Evolutionary conservation across 2,113 vertebrate species (phyloP), one percentile per base, ranked within the genome.

Genomic region (Epinephelus cyanopodus): DNA sequence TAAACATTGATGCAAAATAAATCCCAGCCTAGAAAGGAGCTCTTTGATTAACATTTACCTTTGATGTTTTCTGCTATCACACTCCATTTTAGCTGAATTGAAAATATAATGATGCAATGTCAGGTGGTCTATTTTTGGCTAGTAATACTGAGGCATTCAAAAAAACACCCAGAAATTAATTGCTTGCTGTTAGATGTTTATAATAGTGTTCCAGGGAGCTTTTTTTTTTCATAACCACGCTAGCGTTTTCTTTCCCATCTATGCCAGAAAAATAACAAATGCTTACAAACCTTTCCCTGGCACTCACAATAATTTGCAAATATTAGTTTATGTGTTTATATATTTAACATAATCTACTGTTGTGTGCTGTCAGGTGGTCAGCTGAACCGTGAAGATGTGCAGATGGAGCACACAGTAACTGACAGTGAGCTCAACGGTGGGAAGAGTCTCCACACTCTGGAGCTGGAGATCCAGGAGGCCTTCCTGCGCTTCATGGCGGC

Each of bases 401-500:
- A 98, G 74, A 96, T 97, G 95, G 97, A 99, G 79, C 90, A 97
- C 57, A 90, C 96, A 12, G 95, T 97, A 95, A 97, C 96, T 61
- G 97, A 99, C 86, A 95, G 95, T 5, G 98, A 99, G 74, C 97
- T 97, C 73, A 96, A 95, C 71, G 96, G 95, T 23, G 97, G 96
- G 67, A 98, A 98, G 75, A 98, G 95, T 83, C 85, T 98, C 67
- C 97, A 99, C 84, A 95, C 97, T 6, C 93, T 99, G 89, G 98
- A 99, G 92, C 85, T 99, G 93, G 98, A 99, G 94, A 99, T 99
- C 81, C 98, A 99, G 86, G 98, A 99, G 92, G 97, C 98, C 33
- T 99, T 99, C 91, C 95, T 99, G 52, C 96, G 95, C 86, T 99
- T 99, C 91, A 99, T 99, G 98, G 98, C 98, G 5, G 98, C 98